phyloP scores from a whole-genome alignment of 2,888 invertebrate species.

The Lucinisca nassula region DNA sequence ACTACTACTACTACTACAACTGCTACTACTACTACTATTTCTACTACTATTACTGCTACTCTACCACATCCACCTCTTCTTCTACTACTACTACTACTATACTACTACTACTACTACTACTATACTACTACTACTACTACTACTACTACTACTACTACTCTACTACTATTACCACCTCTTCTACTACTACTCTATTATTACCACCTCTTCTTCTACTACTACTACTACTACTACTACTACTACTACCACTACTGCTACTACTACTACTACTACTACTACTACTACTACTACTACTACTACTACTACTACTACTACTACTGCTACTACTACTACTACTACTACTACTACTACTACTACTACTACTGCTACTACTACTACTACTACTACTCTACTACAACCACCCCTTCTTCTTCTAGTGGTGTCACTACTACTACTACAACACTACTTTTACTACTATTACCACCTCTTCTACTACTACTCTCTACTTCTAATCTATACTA shows the following conservation, averaged over 20 bases:
- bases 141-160: too few relatives aligned
- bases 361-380: constrained; percentile 2
- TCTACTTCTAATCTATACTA: too few relatives aligned
- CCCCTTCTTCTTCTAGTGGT: not conserved
- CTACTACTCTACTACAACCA: too few relatives aligned
- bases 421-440: constrained; percentile 11
- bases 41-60: too few relatives aligned
- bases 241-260: constrained; percentile 37
- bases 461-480: too few relatives aligned
- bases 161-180: too few relatives aligned
- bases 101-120: too few relatives aligned
- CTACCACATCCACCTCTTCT: not conserved
- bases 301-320: not conserved
- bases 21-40: too few relatives aligned
- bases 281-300: constrained; percentile 19
- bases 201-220: constrained; percentile 4
- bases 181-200: constrained; percentile 14
- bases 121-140: too few relatives aligned
- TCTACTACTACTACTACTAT: too few relatives aligned
- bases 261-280: constrained; percentile 16
- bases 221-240: constrained; percentile 25
- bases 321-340: not conserved
- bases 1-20: not conserved
- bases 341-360: not conserved
- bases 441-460: too few relatives aligned